Conservation (phyloP, 2,888 invertebrate genomes). For the Drosophila cracens region DNA sequence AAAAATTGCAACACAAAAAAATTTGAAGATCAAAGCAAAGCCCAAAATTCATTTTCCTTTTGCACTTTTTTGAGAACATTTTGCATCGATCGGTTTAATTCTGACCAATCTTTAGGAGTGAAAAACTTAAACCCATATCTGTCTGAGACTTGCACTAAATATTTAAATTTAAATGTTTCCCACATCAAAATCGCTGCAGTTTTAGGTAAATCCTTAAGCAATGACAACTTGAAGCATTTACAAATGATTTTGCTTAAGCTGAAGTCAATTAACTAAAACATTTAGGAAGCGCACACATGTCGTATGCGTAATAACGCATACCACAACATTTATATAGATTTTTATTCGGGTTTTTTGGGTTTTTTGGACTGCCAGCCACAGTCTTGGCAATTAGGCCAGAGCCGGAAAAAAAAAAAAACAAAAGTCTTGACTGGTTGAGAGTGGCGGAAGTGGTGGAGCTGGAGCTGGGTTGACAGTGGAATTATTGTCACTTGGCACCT, state of each 20-base stretch:
- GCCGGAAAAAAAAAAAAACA: constrained; percentile 59
- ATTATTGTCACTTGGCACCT: constrained; percentile 80
- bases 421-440: constrained; percentile 37
- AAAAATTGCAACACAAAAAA: neutral
- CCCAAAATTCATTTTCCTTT: neutral
- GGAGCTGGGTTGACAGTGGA: constrained; percentile 53
- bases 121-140: neutral
- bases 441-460: neutral
- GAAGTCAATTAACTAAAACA: constrained; percentile 34
- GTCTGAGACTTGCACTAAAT: neutral
- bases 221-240: neutral
- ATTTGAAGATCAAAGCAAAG: neutral
- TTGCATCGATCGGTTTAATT: neutral
- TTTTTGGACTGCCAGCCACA: constrained; percentile 44
- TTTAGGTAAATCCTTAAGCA: neutral
- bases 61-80: neutral
- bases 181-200: neutral
- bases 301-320: constrained; percentile 63
- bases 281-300: constrained; percentile 54
- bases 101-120: neutral
- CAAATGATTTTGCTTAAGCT: constrained; percentile 2
- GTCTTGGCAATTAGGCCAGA: constrained; percentile 73
- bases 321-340: constrained; percentile 55
- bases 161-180: neutral
- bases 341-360: constrained; percentile 23